phyloP scores from a whole-genome alignment of 1,140 invertebrate species.

The Latrodectus geometricus region DNA sequence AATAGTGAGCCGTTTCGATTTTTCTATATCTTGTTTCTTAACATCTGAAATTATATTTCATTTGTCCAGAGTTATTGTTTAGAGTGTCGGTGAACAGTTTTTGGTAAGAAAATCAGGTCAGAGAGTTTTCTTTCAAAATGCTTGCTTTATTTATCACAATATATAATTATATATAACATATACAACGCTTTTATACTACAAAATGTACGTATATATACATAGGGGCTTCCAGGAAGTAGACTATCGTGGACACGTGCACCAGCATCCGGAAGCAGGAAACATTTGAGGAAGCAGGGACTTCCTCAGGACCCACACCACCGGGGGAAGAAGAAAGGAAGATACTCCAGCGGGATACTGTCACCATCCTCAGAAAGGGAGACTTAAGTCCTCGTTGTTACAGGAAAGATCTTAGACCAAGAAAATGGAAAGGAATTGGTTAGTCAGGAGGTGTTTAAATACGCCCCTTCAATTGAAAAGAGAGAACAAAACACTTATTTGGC shows the following conservation, averaged over 20 bases:
- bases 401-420: no score
- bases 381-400: background rate
- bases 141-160: conserved; percentile 61
- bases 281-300: background rate
- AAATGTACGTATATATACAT: conserved; percentile 60
- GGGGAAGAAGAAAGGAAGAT: background rate
- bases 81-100: no score
- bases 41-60: no score
- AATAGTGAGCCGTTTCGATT: no score
- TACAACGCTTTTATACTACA: conserved; percentile 55
- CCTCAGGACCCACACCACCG: background rate
- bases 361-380: background rate
- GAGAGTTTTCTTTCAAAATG: conserved; percentile 44
- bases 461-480: background rate
- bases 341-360: background rate
- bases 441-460: background rate
- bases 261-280: conserved; percentile 19
- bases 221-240: conserved; percentile 56
- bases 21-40: no score
- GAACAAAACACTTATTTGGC: conserved; percentile 38
- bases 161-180: conserved; percentile 43
- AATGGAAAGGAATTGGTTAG: background rate
- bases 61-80: no score
- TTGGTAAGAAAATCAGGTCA: no score
- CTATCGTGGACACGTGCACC: conserved; percentile 23